phyloP scores from a whole-genome alignment of 2,888 invertebrate species.

The Eudemis profundana region DNA sequence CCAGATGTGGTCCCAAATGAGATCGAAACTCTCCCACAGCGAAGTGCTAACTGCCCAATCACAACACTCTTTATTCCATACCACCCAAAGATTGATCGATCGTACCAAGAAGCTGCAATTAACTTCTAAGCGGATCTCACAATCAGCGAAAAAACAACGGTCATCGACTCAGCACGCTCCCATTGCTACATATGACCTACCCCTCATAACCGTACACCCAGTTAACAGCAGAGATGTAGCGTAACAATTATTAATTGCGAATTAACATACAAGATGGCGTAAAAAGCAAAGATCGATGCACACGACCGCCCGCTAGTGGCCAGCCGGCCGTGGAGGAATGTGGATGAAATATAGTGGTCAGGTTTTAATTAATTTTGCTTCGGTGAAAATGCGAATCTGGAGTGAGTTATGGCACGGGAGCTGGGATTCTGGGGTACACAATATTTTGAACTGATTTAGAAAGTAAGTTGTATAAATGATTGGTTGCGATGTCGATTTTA shows the following conservation, averaged over 20 bases:
- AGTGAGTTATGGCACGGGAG: conserved; percentile 33
- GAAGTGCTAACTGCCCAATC: too few species aligned
- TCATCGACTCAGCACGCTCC: conserved; percentile 61
- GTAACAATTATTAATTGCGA: conserved; percentile 63
- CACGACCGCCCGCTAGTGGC: conserved; percentile 58
- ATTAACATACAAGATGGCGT: conserved; percentile 52
- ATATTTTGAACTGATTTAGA: background rate
- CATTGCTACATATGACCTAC: conserved; percentile 62
- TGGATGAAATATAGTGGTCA: conserved; percentile 43
- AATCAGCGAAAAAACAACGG: conserved; percentile 46
- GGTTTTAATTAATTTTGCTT: conserved; percentile 44
- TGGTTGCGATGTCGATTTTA: too few species aligned
- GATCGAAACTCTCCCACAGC: too few species aligned
- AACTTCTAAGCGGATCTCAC: conserved; percentile 40
- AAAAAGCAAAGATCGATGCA: conserved; percentile 63
- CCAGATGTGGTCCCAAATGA: too few species aligned
- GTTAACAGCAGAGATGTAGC: conserved; percentile 53
- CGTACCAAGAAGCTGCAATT: conserved; percentile 39
- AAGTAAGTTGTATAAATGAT: too few species aligned
- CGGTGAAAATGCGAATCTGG: conserved; percentile 42
- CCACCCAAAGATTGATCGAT: conserved; percentile 36
- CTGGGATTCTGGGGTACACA: conserved; percentile 19
- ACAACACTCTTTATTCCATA: conserved; percentile 8
- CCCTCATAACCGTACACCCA: conserved; percentile 54
- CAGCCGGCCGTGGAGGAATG: conserved; percentile 44